Conservation (phyloP, 2,113 vertebrate species). For the Murina feae region DNA sequence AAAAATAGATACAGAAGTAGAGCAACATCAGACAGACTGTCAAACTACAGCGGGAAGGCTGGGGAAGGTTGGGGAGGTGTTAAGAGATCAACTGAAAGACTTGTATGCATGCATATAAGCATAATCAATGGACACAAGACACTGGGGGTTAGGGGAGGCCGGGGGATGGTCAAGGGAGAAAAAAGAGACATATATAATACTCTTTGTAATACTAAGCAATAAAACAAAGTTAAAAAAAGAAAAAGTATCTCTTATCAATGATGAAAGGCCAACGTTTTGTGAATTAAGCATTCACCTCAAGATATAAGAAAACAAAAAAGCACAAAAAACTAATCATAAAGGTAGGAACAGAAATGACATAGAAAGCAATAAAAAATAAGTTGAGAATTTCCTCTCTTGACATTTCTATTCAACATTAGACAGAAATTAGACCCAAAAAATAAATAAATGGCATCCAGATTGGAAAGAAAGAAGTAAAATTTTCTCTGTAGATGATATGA, state of each 20-base stretch:
- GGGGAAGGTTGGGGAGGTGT: too few species aligned
- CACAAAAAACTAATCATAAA: not conserved
- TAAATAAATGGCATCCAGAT: not conserved
- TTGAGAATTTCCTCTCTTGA: not conserved
- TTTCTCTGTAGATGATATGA: not conserved
- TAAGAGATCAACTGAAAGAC: too few species aligned
- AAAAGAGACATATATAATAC: too few species aligned
- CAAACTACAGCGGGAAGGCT: too few species aligned
- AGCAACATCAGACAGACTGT: too few species aligned
- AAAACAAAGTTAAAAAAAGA: too few species aligned
- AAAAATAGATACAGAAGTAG: too few species aligned
- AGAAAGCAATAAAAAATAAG: constrained; percentile 5
- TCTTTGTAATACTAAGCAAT: too few species aligned
- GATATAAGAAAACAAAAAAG: not conserved
- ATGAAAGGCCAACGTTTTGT: not conserved
- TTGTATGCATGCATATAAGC: too few species aligned
- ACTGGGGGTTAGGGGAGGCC: too few species aligned
- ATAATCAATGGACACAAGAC: too few species aligned
- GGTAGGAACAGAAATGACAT: not conserved
- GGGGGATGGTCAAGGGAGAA: too few species aligned
- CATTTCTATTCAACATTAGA: not conserved
- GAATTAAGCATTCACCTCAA: not conserved
- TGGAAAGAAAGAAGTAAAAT: not conserved
- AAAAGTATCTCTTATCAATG: not conserved
- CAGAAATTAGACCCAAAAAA: not conserved